Conservation (phyloP, 2,797 vertebrate species). For the Salarias fasciatus region DNA sequence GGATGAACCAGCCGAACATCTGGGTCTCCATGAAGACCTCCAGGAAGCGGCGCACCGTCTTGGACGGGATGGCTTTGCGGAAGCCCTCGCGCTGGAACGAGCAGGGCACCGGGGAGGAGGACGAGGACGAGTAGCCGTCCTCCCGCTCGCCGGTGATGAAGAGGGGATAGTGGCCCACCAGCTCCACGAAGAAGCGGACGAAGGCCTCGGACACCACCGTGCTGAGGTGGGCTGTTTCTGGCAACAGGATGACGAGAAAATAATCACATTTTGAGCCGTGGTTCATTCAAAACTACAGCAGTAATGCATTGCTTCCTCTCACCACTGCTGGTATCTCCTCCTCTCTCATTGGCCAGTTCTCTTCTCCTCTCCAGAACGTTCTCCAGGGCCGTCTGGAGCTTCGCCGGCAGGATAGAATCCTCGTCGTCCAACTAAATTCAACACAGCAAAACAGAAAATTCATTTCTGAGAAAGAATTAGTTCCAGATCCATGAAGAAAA, state of each 20-base stretch:
- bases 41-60: slow-evolving; percentile 91
- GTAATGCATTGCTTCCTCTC: too few species aligned
- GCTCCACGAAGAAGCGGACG: slow-evolving; percentile 96
- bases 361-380: slow-evolving; percentile 92
- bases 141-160: slow-evolving; percentile 88
- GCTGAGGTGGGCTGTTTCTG: slow-evolving; percentile 85
- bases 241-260: background rate
- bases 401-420: slow-evolving; percentile 94
- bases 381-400: slow-evolving; percentile 93
- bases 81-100: slow-evolving; percentile 91
- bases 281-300: too few species aligned
- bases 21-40: slow-evolving; percentile 99
- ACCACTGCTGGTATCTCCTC: slow-evolving; percentile 79
- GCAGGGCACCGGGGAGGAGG: slow-evolving; percentile 67
- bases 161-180: slow-evolving; percentile 93
- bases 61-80: slow-evolving; percentile 91
- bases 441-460: background rate
- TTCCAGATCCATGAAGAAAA: background rate
- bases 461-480: background rate
- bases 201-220: slow-evolving; percentile 94
- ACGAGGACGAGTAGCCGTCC: slow-evolving; percentile 86
- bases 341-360: slow-evolving; percentile 88
- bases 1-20: slow-evolving; percentile 94
- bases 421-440: slow-evolving; percentile 92
- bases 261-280: too few species aligned